Evolutionary conservation across 1,140 invertebrate genomes (phyloP), one percentile per base, ranked within the genome.

Genomic region (Hydropsyche tenuis): DNA sequence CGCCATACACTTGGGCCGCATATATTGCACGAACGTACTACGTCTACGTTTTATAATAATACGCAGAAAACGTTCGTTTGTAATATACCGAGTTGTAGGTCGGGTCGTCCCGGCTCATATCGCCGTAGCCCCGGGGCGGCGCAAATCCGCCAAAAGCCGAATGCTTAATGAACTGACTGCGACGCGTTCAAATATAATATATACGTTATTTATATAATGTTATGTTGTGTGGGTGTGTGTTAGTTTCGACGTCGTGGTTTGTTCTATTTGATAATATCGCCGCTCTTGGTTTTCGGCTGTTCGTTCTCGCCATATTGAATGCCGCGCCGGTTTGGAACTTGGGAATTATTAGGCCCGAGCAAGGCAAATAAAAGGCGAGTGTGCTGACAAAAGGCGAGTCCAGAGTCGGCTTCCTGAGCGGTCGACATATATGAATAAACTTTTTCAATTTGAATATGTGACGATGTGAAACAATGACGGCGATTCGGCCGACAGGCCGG

Each of bases 151-250:
- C 46, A 70, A 48, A 48, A 69, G 56, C 53, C 56, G 60, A 73
- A 73, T 66, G 71, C 71, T 51, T 73, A 73, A 73, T 73, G 71
- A 73, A 73, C 62, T 43, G 71, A 27, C 71, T 73, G 9, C 1
- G 48, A 48, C 30, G 37, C 30, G 60, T 46, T 65, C 63, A 73
- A 72, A 72, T 30, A 72, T 45, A 63, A 37, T 37, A 37, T 37
- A 37, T n/a, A n/a, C n/a, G n/a, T 37, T 37, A 9, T 37, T 37
- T 37, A 37, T 37, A 37, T n/a, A n/a, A n/a, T n/a, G n/a, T n/a
- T n/a, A n/a, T n/a, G n/a, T 37, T 37, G 30, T 4, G 9, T 9
- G 30, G 3, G 30, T 56, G 37, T 16, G 48, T 27, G 56, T 42
- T 25, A 63, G 69, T 42, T 60, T 63, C 30, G 18, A 18, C 7